Evolutionary conservation across 1,140 invertebrate species (phyloP), one percentile per base, ranked within the genome.

Genomic region (Lutraria rhynchaena): DNA sequence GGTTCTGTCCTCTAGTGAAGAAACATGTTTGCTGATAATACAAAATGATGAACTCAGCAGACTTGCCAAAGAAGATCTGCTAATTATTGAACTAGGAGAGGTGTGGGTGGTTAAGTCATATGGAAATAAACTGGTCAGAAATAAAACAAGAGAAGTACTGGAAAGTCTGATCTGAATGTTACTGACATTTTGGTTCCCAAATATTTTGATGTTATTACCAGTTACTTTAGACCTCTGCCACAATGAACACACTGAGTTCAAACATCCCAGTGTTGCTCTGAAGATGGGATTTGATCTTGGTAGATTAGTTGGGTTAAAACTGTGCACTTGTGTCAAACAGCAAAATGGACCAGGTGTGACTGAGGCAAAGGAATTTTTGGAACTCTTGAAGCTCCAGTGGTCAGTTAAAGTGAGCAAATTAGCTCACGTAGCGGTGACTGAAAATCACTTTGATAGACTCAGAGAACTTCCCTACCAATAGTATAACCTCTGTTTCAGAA

Each of bases 381-480:
- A 67, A 22, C 31, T 44, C 17, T 27, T 67, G 7, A 67, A 67
- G n/a, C 3, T 67, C 5, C 63, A 67, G 1, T 67, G 63, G 63
- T 44, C 63, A 15, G 46, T 33, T 22, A 67, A 67, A 49, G 63
- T 67, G 3, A 67, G 37, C 22, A 67, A 63, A 41, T 9, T 15
- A 5, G 37, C 15, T 27, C 3, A 46, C 27, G 3, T 4, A 22
- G 1, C 46, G 7, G 2, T 67, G 22, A 67, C 22, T 24, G 37
- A 41, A 46, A 44, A 19, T 17, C 63, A 46, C n/a, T 67, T 67
- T 67, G 63, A 46, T 1, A 67, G 46, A 9, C 3, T 9, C 1
- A 67, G 63, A 35, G 17, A 67, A 41, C 63, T 67, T 13, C 63
- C 63, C n/a, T n/a, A n/a, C n/a, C n/a, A n/a, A n/a, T n/a, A n/a